Conservation (phyloP, 53 echinoderm and acorn worm species). For the Echinometra lucunter region DNA sequence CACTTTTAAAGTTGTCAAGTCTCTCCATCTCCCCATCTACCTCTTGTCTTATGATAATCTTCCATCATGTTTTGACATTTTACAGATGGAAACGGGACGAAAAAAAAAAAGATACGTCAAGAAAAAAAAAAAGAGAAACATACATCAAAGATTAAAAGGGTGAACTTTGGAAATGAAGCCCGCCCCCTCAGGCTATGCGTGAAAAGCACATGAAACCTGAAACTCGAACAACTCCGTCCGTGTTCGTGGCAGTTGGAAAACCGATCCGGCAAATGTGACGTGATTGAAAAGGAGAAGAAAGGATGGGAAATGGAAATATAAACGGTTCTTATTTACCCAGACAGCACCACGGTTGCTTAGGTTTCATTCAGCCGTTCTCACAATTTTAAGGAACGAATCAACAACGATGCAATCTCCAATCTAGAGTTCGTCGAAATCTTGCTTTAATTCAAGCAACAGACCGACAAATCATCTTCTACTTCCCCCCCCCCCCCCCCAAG, state of each 20-base stretch:
- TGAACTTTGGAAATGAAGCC: conserved; percentile 3
- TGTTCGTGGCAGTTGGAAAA: neutral
- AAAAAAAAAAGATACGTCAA: neutral
- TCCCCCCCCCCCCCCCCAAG: too few relatives aligned
- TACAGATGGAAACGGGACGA: neutral
- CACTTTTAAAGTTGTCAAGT: too few relatives aligned
- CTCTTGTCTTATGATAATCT: neutral
- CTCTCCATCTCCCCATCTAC: too few relatives aligned
- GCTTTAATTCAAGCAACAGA: neutral
- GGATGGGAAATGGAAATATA: neutral
- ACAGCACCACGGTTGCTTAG: neutral
- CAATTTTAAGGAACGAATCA: neutral
- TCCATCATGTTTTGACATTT: neutral
- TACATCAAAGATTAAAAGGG: neutral
- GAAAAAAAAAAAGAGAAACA: neutral
- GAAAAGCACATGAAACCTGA: conserved; percentile 23
- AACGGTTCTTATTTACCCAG: conserved; percentile 23
- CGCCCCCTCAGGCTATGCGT: neutral
- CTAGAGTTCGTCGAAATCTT: neutral
- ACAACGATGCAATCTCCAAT: neutral
- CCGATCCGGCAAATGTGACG: neutral
- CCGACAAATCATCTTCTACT: neutral
- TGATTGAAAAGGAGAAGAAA: neutral
- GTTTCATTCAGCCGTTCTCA: neutral
- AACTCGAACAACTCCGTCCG: neutral